Base-by-base conservation (phyloP, 2,797 vertebrate species). In the Scarus forsteni region DNA sequence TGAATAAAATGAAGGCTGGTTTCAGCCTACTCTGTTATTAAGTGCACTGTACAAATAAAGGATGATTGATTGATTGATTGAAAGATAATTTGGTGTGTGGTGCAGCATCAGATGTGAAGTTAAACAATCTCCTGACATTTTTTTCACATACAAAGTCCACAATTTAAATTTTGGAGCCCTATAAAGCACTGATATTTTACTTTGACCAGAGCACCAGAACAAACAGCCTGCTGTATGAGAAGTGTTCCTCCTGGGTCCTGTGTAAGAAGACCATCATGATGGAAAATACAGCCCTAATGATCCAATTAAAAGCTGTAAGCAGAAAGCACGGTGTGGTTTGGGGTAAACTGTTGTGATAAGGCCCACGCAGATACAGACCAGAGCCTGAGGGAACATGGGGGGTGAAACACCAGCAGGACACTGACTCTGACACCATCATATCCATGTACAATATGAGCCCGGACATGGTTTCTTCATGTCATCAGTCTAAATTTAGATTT, bases 381-480 rank as follows among this genome's bases (percentile, higher is more conserved):
- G 88, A 85, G 50, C 65, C 55, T 51, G 60, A 66, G 53, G 66
- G 73, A 60, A 66, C 46, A 54, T 40, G 18, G 36, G 61, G 85
- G 84, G 60, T 67, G 70, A 75, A 80, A 80, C 76, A 85, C 86
- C 85, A 70, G 51, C 60, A 84, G 90, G 89, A 84, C 90, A 91
- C 46, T 88, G 89, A 91, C 88, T 84, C 77, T 49, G 55, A 59
- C 43, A 52, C 49, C 48, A 36, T 35, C 35, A 65, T 49, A 4
- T 18, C 12, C 55, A 53, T 67, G 62, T 46, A 73, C 59, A 74
- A 72, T 57, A 67, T 50, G 57, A 35, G 10, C 60, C 70, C 36
- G 14, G n/a, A 63, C 38, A 63, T 73, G 43, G 60, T 19, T 27
- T 57, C 19, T 63, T 69, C 34, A 44, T 59, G 15, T 69, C 43